Base-by-base conservation (phyloP, 2,113 vertebrate genomes). In the Alaudala cheleensis region DNA sequence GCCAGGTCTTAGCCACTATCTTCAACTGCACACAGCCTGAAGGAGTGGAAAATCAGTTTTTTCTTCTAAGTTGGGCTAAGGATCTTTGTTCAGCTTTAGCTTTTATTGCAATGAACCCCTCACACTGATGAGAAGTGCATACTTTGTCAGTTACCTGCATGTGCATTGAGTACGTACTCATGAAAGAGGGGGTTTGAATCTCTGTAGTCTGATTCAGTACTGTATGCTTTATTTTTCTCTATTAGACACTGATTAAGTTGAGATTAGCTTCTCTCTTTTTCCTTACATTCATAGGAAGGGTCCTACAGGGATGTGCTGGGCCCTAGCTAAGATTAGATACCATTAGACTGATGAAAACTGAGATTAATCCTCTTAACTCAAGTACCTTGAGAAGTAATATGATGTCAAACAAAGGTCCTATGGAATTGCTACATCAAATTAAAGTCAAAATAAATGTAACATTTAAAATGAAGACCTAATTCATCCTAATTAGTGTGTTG, bases 111-210 rank as follows among this genome's bases (percentile, higher is more conserved):
- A 3, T 33, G 39, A 34, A 44, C 64, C 23, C 12, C 29, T 70
- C 33, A 56, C 10, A 11, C 33, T 81, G 56, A 15, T 4, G 9
- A 76, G 17, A 50, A 42, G 14, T 11, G 11, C 1, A 0, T 69
- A 12, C 9, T 67, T 84, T 8, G 4, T 42, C 28, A 78, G 24
- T 66, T 71, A 9, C 17, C 64, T 88, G 34, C 24, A 18, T 12
- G 13, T 61, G n/a, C 1, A 0, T 20, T 65, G 44, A 5, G 10
- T 23, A 53, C 0, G 0, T 78, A 34, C 29, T 71, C 2, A 2
- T 42, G 53, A 72, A 66, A 62, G 57, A 51, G 15, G 23, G 60
- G 23, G 12, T 53, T 9, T 92, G 29, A 81, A 22, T 74, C 65
- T 76, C 31, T 0, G 0, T 57, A 76, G 42, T 34, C 11, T 71